phyloP scores from a whole-genome alignment of 2,797 vertebrate genomes.

The Acipenser transmontanus region DNA sequence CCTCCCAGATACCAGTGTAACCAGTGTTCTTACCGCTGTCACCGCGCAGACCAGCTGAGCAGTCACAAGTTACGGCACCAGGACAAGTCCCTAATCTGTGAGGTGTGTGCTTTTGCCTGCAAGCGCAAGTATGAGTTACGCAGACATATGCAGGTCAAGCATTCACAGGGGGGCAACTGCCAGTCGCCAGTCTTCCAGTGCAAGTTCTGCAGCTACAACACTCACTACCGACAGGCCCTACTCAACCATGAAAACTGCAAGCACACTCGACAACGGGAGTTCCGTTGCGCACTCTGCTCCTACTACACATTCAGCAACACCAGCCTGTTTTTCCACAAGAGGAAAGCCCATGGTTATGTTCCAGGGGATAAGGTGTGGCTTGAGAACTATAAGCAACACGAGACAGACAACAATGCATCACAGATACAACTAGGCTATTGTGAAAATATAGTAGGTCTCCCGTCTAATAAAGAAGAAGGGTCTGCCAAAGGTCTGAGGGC shows the following conservation, averaged over 20 bases:
- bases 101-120: constrained; percentile 89
- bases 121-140: constrained; percentile 90
- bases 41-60: constrained; percentile 89
- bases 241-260: constrained; percentile 95
- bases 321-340: constrained; percentile 93
- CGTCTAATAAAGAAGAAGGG: background rate
- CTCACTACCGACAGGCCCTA: constrained; percentile 82
- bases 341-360: constrained; percentile 82
- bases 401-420: constrained; percentile 57
- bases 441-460: constrained; percentile 12
- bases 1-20: constrained; percentile 81
- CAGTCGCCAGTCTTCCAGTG: constrained; percentile 68
- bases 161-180: constrained; percentile 52
- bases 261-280: constrained; percentile 83
- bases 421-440: constrained; percentile 48
- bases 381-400: constrained; percentile 70
- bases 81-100: constrained; percentile 88
- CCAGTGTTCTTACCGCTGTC: constrained; percentile 88
- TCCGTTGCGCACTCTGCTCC: constrained; percentile 78
- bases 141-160: constrained; percentile 86
- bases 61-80: constrained; percentile 96
- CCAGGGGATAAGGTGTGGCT: constrained; percentile 87
- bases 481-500: constrained; percentile 14
- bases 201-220: constrained; percentile 83
- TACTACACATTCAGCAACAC: constrained; percentile 89